Percentiles rank a stretch among this genome's conserved stretches.
These are phyloP conservation scores for Telenomus remus DNA, from an alignment of 1,140 invertebrate species.

Conservation along the genomic window DNA sequence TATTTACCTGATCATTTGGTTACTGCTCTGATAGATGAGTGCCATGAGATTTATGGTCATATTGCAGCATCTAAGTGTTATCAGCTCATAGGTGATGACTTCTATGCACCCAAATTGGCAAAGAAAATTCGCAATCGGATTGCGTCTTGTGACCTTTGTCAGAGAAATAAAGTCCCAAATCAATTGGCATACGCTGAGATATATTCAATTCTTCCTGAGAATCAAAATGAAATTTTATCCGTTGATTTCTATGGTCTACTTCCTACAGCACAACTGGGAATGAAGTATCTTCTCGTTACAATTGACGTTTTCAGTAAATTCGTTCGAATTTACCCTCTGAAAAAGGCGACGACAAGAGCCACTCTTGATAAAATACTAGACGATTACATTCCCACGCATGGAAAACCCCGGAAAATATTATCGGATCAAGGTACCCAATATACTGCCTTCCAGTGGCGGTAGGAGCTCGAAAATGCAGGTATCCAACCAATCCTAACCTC, in stretches of 20 bases:
- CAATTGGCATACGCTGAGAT: constrained; percentile 3
- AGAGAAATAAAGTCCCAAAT: constrained; percentile 36
- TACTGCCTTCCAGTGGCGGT: neutral
- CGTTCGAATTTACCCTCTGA: constrained; percentile 60
- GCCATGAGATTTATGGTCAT: constrained; percentile 61
- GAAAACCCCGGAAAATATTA: constrained; percentile 25
- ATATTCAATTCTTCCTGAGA: constrained; percentile 26
- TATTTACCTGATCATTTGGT: neutral
- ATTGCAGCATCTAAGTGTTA: constrained; percentile 56
- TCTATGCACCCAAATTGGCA: constrained; percentile 48
- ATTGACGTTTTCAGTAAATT: constrained; percentile 52
- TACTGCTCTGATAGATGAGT: neutral
- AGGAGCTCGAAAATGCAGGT: neutral
- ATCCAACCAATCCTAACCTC: constrained; percentile 11
- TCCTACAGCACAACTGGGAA: constrained; percentile 40
- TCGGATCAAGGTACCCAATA: constrained; percentile 36
- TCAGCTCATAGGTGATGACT: constrained; percentile 52
- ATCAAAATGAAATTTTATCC: constrained; percentile 58
- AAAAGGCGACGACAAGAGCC: constrained; percentile 47
- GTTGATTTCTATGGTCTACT: constrained; percentile 62
- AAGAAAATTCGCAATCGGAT: constrained; percentile 44
- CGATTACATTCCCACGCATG: constrained; percentile 20
- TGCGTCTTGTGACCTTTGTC: constrained; percentile 48
- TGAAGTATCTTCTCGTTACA: constrained; percentile 27
- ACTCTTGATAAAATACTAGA: constrained; percentile 1